phyloP scores from a whole-genome alignment of 2,888 invertebrate species.

The Chouioia cunea region DNA sequence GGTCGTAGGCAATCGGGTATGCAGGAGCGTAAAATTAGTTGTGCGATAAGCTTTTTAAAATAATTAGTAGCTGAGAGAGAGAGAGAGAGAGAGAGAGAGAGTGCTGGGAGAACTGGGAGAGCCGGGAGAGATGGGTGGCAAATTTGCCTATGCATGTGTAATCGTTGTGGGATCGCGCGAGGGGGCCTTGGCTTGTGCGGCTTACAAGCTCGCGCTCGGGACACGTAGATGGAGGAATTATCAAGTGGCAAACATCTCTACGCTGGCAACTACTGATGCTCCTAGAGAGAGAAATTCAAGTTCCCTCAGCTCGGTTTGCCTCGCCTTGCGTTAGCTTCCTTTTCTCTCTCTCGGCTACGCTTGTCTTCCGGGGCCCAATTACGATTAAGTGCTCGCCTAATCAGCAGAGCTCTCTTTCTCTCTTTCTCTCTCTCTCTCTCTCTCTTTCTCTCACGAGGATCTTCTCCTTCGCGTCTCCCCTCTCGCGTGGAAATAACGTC shows the following conservation, averaged over 20 bases:
- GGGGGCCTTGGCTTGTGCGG: neutral
- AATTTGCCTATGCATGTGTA: slow-evolving; percentile 45
- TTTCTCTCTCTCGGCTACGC: slow-evolving; percentile 27
- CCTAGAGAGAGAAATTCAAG: slow-evolving; percentile 34
- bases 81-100: too few species aligned
- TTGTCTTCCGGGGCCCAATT: slow-evolving; percentile 47
- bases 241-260: slow-evolving; percentile 41
- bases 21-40: slow-evolving; percentile 37
- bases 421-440: slow-evolving; percentile 26
- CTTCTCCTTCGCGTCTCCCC: slow-evolving; percentile 42
- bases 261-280: too few species aligned
- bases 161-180: slow-evolving; percentile 37
- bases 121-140: too few species aligned
- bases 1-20: slow-evolving; percentile 27
- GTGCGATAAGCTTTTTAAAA: slow-evolving; percentile 44
- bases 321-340: neutral
- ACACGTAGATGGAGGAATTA: slow-evolving; percentile 27
- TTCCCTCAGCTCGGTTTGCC: slow-evolving; percentile 23
- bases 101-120: too few species aligned
- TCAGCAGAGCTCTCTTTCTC: slow-evolving; percentile 25
- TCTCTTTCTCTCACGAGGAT: slow-evolving; percentile 1
- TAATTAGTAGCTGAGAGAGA: slow-evolving; percentile 29
- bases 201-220: slow-evolving; percentile 24
- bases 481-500: too few species aligned
- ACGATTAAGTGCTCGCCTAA: slow-evolving; percentile 46